Evolutionary conservation across 2,113 vertebrate genomes (phyloP), one percentile per base, ranked within the genome.

Genomic region (Cygnus atratus): DNA sequence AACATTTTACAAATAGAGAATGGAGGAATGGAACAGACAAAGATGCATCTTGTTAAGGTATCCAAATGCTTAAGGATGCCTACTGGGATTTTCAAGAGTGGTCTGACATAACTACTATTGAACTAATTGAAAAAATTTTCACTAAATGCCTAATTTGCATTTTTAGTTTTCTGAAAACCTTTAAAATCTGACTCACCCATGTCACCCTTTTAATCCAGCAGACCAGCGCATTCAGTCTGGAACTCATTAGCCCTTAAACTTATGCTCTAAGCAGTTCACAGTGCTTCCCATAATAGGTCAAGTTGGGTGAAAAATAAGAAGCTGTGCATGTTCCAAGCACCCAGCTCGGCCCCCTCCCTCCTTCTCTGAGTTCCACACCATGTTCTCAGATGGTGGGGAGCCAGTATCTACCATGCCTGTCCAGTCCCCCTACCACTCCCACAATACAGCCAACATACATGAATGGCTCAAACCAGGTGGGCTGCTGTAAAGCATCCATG

Each of bases 41-140:
- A 22, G 6, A 90, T 54, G 11, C 55, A 70, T 33, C 72, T 80
- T 80, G 70, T 80, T 85, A 70, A 90, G 24, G 48, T 80, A 80
- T 37, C 58, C 43, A 82, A 85, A 85, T 44, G 55, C 79, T 74
- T 86, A 84, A 87, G 55, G 59, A 90, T 62, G 82, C 50, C 85
- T 86, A 9, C 4, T 66, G 79, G 54, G 95, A 88, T 90, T 93
- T 90, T 92, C 85, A 80, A 73, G 59, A 65, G 72, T 71, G 41
- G 46, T 86, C 59, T 90, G 86, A 92, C 83, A 93, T n/a, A 88
- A 76, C 19, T 85, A 55, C 70, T 62, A 74, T 2, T 94, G 88
- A 92, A 86, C 37, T 88, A 90, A 92, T 54, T 90, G 83, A 90
- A 88, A 67, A 58, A 67, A 58, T 66, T 84, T 88, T 88, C 86